Conservation (phyloP, 2,113 vertebrate genomes). For the Saccopteryx bilineata region DNA sequence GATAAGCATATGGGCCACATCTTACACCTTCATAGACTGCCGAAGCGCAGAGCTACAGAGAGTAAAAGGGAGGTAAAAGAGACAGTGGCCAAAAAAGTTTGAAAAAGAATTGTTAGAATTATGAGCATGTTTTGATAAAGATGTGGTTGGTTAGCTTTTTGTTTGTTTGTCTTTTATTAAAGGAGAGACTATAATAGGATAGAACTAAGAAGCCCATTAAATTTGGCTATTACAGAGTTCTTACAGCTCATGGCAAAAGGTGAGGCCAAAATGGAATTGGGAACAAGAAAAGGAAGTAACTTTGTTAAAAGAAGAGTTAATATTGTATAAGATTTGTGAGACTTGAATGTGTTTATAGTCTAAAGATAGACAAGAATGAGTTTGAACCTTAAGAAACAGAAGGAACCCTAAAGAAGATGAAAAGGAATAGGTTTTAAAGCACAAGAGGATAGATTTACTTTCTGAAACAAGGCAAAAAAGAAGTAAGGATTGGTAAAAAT, state of each 20-base stretch:
- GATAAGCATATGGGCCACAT: background rate
- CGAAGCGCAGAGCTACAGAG: background rate
- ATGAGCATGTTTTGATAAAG: constrained; percentile 2
- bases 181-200: background rate
- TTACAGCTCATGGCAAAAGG: background rate
- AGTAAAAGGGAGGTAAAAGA: background rate
- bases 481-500: background rate
- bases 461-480: constrained; percentile 37
- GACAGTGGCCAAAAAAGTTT: background rate
- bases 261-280: background rate
- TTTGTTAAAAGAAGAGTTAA: constrained; percentile 24
- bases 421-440: constrained; percentile 10
- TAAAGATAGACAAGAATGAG: background rate
- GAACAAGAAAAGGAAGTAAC: background rate
- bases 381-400: background rate
- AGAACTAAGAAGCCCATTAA: background rate
- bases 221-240: background rate
- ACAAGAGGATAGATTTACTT: background rate
- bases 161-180: background rate
- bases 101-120: background rate
- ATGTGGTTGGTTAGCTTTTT: background rate
- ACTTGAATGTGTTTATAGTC: background rate
- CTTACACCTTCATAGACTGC: background rate
- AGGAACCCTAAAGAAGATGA: background rate
- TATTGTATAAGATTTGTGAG: background rate